Evolutionary conservation across 2,113 vertebrate species (phyloP), one percentile per base, ranked within the genome.

Genomic region (Oxygymnocypris stewartii): DNA sequence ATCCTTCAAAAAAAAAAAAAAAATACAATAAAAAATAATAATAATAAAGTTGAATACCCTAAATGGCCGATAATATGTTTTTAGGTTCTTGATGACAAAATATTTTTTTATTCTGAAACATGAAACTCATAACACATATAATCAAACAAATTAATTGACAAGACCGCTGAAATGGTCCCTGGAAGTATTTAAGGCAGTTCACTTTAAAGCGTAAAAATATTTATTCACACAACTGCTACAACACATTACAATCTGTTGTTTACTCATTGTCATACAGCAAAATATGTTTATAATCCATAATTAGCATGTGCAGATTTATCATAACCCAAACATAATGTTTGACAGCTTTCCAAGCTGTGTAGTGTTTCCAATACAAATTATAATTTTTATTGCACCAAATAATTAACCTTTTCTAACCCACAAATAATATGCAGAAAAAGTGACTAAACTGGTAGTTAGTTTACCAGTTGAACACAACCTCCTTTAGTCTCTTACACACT

Each of bases 221-320:
- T 35, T 28, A 51, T 78, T 78, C 6, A 78, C 69, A 77, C 47
- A 40, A 79, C 31, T 42, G 31, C 54, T 20, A 79, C 54, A 59
- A 42, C 35, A 25, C 54, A 80, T 80, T 42, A 14, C 4, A 14
- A 37, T 37, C 18, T 42, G 78, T 61, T 80, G 54, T 59, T 54
- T 6, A 35, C 11, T 80, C 35, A 80, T 59, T 61, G 54, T 80
- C 78, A 61, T 80, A 80, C 54, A 80, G 78, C 49, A 61, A 79
- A 79, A 59, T 37, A 40, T 23, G 75, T 59, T 75, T 5, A 47
- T 76, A 76, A 76, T 40, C 18, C 77, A 79, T 59, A 37, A 57
- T 37, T 57, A 59, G 31, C 28, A 20, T 37, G 1, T 57, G 28
- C 31, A 59, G 11, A 79, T 79, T 57, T 79, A 16, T 35, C 57